phyloP scores from a whole-genome alignment of 2,888 invertebrate genomes.

The Philereme vetulata region DNA sequence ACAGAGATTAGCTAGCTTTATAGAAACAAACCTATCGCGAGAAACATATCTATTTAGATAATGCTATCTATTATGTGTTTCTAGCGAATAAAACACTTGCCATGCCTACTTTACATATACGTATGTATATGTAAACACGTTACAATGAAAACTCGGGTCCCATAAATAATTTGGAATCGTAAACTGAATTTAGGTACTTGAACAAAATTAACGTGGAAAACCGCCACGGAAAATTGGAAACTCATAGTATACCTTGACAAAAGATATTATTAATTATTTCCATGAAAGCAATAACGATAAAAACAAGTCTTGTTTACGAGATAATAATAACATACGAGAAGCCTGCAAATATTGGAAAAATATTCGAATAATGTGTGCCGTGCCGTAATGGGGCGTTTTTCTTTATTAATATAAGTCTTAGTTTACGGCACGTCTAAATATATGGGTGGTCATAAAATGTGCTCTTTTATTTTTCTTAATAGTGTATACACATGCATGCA shows the following conservation, averaged over 20 bases:
- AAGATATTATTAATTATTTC: background rate
- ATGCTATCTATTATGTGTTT: too few species aligned
- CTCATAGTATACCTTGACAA: background rate
- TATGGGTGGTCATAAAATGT: background rate
- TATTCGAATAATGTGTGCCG: background rate
- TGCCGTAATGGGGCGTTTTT: background rate
- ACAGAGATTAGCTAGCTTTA: too few species aligned
- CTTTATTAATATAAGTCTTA: background rate
- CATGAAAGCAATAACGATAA: background rate
- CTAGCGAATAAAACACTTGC: too few species aligned
- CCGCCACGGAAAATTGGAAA: background rate
- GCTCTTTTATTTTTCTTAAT: background rate
- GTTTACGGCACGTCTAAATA: background rate
- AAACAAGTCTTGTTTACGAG: background rate
- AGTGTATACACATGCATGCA: too few species aligned
- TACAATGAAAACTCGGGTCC: background rate
- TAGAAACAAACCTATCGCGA: too few species aligned
- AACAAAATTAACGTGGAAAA: background rate
- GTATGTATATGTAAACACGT: too few species aligned
- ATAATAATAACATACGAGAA: conserved; percentile 2
- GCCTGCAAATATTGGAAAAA: background rate
- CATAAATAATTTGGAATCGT: background rate
- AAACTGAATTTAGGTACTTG: background rate
- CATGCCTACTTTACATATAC: too few species aligned
- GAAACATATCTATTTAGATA: too few species aligned